Evolutionary conservation across 2,113 vertebrate genomes (phyloP), one percentile per base, ranked within the genome.

Genomic region (Orcinus orca): DNA sequence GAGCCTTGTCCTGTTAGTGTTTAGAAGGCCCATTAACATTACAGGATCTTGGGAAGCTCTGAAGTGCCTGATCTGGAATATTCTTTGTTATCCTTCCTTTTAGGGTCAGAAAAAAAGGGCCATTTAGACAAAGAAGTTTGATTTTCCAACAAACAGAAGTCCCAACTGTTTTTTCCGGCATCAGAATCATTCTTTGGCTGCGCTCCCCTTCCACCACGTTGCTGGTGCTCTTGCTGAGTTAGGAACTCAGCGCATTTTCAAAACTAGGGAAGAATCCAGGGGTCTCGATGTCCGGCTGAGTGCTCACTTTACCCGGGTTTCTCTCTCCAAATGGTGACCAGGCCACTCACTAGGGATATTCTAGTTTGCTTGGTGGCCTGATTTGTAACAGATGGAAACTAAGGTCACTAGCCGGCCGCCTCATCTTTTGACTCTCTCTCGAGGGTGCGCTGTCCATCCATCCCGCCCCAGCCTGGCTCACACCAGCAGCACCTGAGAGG

Each of bases 21-120:
- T 93, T 81, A 74, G 90, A 87, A 90, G 83, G 41, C 17, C 79
- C 68, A 4, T 53, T 58, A 79, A 33, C 58, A 23, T 73, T 53
- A 63, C 0, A 55, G 76, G 74, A 36, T 77, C 76, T 33, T 58
- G 53, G 87, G 83, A 83, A 89, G 58, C 62, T 53, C 62, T 13
- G 63, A 95, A 80, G 47, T 11, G 60, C 58, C 74, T 93, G 33
- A 50, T 44, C 89, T 94, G 79, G 73, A 95, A 95, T 92, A 79
- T n/a, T 94, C 41, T 87, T 74, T 71, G 44, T 93, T 81, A 33
- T 55, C 76, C 9, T 79, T 94, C 53, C 90, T 74, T 95, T 88
- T 29, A 88, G 80, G 77, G 55, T 82, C 18, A 83, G 58, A 62
- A 85, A 44, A 53, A 90, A 86, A 68, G 38, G 58, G 84, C 18